Conservation (phyloP, 1,140 invertebrate genomes). For the Drosophila trapezifrons region DNA sequence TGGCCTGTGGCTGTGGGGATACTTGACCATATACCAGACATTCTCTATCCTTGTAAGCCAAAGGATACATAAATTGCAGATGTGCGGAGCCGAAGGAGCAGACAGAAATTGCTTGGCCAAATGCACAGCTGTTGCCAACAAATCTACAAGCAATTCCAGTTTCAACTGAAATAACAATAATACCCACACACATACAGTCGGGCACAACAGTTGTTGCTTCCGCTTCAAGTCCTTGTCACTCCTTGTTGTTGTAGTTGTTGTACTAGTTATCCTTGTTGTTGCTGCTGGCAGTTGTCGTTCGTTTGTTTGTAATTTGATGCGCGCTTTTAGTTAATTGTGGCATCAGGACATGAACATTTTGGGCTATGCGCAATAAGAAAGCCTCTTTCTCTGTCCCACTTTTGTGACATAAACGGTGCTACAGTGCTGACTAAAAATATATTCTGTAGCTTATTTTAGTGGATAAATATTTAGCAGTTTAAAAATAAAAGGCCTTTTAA, state of each 20-base stretch:
- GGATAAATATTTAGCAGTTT: too few relatives aligned
- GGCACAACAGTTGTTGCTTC: conserved; percentile 72
- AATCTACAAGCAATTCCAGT: conserved; percentile 74
- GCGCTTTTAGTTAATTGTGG: conserved; percentile 82
- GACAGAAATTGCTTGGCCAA: conserved; percentile 61
- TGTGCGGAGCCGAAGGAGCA: conserved; percentile 46
- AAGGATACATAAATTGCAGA: conserved; percentile 81
- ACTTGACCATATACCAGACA: conserved; percentile 58
- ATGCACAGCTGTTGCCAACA: conserved; percentile 78
- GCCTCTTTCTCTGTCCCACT: conserved; percentile 42
- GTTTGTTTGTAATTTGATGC: conserved; percentile 82
- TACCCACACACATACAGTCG: conserved; percentile 24
- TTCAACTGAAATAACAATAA: conserved; percentile 78
- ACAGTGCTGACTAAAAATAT: conserved; percentile 12
- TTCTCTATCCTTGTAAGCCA: conserved; percentile 76
- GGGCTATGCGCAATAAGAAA: conserved; percentile 72
- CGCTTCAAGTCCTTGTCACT: conserved; percentile 74
- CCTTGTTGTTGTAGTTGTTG: conserved; percentile 32
- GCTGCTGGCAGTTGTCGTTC: conserved; percentile 27
- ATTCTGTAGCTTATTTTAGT: not conserved
- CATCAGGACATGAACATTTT: conserved; percentile 77
- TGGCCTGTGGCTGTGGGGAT: conserved; percentile 26
- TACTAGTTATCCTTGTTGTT: conserved; percentile 42
- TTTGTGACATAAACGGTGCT: conserved; percentile 14
- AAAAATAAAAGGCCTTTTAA: not conserved